A percentile compares a stretch with the other conserved stretches of the same genome.
Conservation (phyloP, 2,797 vertebrate species). For the Syngnathus acus region DNA sequence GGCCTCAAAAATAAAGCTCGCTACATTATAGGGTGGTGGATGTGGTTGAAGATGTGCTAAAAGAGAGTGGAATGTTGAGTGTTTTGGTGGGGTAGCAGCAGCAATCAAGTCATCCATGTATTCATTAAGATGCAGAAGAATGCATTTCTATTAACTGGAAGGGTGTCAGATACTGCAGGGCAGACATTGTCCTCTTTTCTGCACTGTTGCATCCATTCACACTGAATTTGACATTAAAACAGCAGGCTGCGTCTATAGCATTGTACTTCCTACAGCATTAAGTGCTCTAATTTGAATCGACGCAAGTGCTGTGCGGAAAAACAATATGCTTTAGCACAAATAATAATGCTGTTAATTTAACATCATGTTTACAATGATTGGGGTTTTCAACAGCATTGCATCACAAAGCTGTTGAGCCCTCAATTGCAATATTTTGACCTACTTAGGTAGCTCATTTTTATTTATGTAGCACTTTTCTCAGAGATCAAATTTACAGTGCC, state of each 20-base stretch:
- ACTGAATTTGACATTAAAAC: not conserved
- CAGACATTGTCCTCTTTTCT: slow-evolving; percentile 10
- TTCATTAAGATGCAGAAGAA: slow-evolving; percentile 23
- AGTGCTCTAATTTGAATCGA: not conserved
- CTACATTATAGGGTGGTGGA: not conserved
- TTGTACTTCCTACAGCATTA: not conserved
- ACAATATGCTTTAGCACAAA: not conserved
- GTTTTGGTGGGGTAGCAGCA: slow-evolving; percentile 14
- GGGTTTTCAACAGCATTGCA: no score
- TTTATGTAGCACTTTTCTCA: not conserved
- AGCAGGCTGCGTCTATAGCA: not conserved
- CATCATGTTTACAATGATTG: not conserved
- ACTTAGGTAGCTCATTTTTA: not conserved
- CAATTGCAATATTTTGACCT: not conserved
- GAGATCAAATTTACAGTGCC: no score
- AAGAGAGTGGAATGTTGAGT: not conserved
- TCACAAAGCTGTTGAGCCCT: no score
- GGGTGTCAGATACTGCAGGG: slow-evolving; percentile 12
- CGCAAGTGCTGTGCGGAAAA: not conserved
- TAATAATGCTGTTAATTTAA: not conserved
- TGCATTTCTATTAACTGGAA: slow-evolving; percentile 17
- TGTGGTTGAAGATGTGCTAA: not conserved
- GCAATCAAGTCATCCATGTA: slow-evolving; percentile 46
- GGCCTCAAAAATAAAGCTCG: slow-evolving; percentile 21
- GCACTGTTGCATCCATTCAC: slow-evolving; percentile 19